phyloP scores from a whole-genome alignment of 1,140 invertebrate genomes.

The Subanguina moxae region DNA sequence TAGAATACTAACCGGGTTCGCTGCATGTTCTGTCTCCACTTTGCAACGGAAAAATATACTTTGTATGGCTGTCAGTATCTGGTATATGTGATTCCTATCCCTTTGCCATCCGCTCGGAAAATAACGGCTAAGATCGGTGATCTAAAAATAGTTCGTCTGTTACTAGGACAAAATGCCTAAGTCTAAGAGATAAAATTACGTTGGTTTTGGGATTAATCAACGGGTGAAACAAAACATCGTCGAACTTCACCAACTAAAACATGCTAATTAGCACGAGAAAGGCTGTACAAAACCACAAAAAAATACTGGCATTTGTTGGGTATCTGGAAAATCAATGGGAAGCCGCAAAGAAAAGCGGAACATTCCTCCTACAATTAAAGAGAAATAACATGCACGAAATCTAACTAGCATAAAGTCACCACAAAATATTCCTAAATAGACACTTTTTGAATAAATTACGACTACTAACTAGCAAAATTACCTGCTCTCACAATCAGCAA shows the following conservation, averaged over 20 bases:
- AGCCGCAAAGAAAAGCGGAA: background rate
- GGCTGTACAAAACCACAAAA: too few relatives aligned
- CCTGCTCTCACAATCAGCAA: background rate
- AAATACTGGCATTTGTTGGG: background rate
- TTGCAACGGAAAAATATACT: background rate
- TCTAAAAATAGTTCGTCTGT: background rate
- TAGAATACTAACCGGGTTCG: background rate
- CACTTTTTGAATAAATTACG: too few relatives aligned
- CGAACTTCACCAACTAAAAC: background rate
- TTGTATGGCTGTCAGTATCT: background rate
- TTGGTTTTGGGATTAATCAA: conserved; percentile 1
- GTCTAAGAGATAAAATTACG: background rate
- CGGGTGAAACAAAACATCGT: background rate
- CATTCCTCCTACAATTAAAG: too few relatives aligned
- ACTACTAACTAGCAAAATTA: too few relatives aligned
- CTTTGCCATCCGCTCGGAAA: conserved; percentile 4
- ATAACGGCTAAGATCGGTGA: background rate
- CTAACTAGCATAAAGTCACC: background rate
- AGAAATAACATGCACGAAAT: too few relatives aligned
- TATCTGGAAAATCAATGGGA: background rate
- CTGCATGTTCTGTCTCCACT: background rate
- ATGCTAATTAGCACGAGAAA: background rate
- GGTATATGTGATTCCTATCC: background rate
- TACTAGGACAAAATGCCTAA: too few relatives aligned
- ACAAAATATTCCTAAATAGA: background rate